Evolutionary conservation across 2,113 vertebrate species (phyloP).

Genomic region (Eulemur rufifrons): DNA sequence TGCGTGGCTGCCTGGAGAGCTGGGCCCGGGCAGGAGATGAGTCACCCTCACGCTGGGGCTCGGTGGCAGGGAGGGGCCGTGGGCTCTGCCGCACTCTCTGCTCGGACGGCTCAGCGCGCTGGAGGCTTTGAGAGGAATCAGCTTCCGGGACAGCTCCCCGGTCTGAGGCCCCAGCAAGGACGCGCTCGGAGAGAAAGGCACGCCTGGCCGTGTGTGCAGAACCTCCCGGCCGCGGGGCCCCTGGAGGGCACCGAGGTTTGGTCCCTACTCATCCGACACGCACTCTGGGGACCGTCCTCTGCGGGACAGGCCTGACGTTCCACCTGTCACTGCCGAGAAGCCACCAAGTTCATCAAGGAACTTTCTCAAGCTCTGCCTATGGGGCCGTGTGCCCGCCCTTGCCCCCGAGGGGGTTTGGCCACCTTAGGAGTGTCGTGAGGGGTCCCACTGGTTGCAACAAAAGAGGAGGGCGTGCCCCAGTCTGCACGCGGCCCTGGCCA

Average conservation of each 20-base stretch:
- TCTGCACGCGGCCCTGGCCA: accelerated
- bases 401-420: not conserved
- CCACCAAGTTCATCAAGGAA: accelerated
- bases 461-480: not conserved
- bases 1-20: conserved; percentile 76
- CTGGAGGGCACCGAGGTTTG: accelerated
- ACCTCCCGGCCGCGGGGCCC: not conserved
- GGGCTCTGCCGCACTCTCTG: accelerated
- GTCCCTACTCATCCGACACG: accelerated
- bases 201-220: too few relatives aligned
- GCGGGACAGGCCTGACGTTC: not conserved
- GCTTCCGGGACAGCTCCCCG: not conserved
- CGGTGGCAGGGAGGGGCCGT: not conserved
- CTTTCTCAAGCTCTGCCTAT: not conserved
- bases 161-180: accelerated
- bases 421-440: not conserved
- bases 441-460: accelerated
- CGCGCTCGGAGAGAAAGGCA: accelerated
- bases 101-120: too few relatives aligned
- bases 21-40: conserved; percentile 73
- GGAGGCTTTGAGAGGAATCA: not conserved
- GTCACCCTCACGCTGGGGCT: not conserved
- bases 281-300: accelerated
- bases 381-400: not conserved
- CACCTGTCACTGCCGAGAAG: not conserved